These are phyloP conservation scores for Fringilla coelebs DNA, from an alignment of 2,797 vertebrate species.

Conservation along the genomic window DNA sequence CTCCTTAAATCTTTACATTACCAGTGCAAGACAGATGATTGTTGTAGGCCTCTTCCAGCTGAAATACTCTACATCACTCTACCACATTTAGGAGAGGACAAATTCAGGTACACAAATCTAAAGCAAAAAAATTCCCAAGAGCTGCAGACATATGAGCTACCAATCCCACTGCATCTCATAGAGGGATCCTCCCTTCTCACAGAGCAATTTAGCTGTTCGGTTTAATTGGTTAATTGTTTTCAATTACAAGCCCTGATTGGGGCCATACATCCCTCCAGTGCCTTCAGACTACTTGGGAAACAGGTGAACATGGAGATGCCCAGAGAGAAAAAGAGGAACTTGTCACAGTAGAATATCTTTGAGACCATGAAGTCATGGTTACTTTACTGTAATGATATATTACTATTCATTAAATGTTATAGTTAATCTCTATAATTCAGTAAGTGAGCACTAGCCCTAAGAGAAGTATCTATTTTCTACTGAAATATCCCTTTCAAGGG, in stretches of 20 bases:
- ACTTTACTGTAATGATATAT: not conserved
- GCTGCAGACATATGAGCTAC: rapidly evolving
- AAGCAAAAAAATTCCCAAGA: not conserved
- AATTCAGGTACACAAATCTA: not conserved
- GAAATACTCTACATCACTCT: not conserved
- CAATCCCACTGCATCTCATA: not conserved
- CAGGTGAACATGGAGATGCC: not conserved
- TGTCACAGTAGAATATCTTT: not conserved
- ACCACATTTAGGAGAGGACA: not conserved
- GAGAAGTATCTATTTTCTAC: not conserved
- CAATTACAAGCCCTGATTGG: not conserved
- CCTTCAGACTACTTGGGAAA: not conserved
- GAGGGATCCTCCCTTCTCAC: not conserved
- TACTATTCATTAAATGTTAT: not conserved
- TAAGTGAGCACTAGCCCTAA: not conserved
- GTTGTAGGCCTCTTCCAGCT: not conserved
- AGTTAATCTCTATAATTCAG: not conserved
- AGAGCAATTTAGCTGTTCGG: not conserved
- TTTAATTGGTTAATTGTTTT: not conserved
- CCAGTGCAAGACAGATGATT: not conserved
- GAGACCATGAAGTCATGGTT: not conserved
- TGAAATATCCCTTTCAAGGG: not conserved
- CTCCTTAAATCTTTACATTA: not conserved
- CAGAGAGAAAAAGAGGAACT: not conserved
- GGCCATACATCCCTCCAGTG: not conserved